phyloP scores from a whole-genome alignment of 1,140 invertebrate species.

The Hormaphis cornu region DNA sequence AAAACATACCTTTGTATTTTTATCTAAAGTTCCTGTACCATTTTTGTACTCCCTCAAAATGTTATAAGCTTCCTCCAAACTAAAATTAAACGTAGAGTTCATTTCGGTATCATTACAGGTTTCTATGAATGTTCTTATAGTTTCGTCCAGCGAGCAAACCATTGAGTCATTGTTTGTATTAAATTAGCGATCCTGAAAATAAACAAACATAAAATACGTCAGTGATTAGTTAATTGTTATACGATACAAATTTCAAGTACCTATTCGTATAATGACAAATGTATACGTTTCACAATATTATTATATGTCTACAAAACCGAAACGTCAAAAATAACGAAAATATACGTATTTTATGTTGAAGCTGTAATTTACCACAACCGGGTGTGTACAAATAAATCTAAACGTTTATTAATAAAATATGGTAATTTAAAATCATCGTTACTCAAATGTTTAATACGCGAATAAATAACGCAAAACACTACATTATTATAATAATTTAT shows the following conservation, averaged over 20 bases:
- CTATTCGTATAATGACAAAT: too few species aligned
- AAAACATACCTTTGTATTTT: slow-evolving; percentile 31
- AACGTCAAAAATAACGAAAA: too few species aligned
- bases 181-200: neutral
- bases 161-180: slow-evolving; percentile 9
- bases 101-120: slow-evolving; percentile 34
- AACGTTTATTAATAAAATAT: too few species aligned
- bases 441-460: too few species aligned
- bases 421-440: too few species aligned
- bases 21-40: slow-evolving; percentile 33
- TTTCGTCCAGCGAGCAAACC: slow-evolving; percentile 26
- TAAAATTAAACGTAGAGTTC: slow-evolving; percentile 39
- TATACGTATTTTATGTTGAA: too few species aligned
- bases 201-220: neutral
- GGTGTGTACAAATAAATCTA: too few species aligned
- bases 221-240: neutral
- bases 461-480: too few species aligned
- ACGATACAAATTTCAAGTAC: neutral
- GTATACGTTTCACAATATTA: too few species aligned
- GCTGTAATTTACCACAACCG: too few species aligned
- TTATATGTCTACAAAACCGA: too few species aligned
- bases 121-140: slow-evolving; percentile 24
- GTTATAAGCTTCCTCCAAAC: slow-evolving; percentile 36
- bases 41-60: slow-evolving; percentile 36
- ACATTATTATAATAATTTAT: too few species aligned